Base-by-base conservation (phyloP, 2,888 invertebrate genomes). In the Chloroclystis v-ata region DNA sequence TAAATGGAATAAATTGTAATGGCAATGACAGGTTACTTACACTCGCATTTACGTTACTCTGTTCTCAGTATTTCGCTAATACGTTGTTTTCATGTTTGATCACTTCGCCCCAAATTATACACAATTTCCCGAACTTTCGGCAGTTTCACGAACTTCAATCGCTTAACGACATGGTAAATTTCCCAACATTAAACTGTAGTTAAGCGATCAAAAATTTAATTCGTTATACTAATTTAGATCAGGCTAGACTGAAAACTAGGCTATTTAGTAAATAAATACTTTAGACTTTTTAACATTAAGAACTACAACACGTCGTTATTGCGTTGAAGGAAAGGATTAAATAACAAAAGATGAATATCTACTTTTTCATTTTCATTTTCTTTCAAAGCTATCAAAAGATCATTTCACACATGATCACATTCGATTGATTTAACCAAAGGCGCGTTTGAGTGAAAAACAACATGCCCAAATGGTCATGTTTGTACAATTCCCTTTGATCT, bases 401-500 rank as follows among this genome's bases (percentile, higher is more conserved):
- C 11, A 7, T 6, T 3, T 6, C 30, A 32, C 13, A 9, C n/a
- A 1, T 32, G 4, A 30, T 33, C 35, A 10, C 11, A 16, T 24
- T 6, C 20, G 8, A 35, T 4, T 35, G 5, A 24, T 33, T 10
- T 35, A 16, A 10, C 10, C 10, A n/a, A 29, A 4, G 43, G 48
- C 16, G 37, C 42, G 38, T 49, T 16, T 33, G 49, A 44, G 51
- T 43, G 35, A 55, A 49, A 26, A 30, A 47, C 41, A 54, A 51
- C 53, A 53, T 35, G 49, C 39, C 47, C 49, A 52, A 43, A 43
- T 45, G 50, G 47, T 45, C 32, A 29, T 49, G 52, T 56, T 55
- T 52, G 33, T 33, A 42, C 46, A 43, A 45, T 30, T 50, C 49
- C 9, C 57, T 57, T 55, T 57, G 53, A 57, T 55, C 52, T 54